Conservation (phyloP, 2,797 vertebrate genomes). For the Anas flavirostris region DNA sequence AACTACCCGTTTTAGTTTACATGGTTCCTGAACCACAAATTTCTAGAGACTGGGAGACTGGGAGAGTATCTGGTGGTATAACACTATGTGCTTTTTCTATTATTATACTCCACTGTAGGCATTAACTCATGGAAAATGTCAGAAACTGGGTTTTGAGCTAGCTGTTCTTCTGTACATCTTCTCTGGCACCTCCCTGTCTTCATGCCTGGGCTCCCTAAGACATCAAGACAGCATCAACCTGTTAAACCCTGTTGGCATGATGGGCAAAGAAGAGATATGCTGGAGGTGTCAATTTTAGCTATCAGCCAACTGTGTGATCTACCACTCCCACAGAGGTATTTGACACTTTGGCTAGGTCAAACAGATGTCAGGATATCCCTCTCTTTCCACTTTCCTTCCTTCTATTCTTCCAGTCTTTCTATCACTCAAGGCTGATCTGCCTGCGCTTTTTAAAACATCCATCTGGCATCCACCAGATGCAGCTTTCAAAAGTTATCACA, state of each 20-base stretch:
- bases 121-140: background rate
- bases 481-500: background rate
- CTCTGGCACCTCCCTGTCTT: background rate
- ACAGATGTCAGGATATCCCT: background rate
- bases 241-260: background rate
- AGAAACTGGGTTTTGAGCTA: background rate
- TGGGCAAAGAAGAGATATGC: background rate
- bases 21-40: background rate
- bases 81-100: rapidly evolving
- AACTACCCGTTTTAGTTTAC: background rate
- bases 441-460: background rate
- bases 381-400: background rate
- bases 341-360: background rate
- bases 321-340: background rate
- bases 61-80: background rate
- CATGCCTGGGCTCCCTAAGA: background rate
- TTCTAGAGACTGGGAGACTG: background rate
- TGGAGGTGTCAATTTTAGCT: background rate
- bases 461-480: background rate
- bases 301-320: background rate
- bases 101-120: background rate
- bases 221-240: background rate
- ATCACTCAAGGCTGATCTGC: background rate
- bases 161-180: background rate
- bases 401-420: background rate